Evolutionary conservation across 2,888 invertebrate species (phyloP).

Genomic region (Hirudinaria manillensis): DNA sequence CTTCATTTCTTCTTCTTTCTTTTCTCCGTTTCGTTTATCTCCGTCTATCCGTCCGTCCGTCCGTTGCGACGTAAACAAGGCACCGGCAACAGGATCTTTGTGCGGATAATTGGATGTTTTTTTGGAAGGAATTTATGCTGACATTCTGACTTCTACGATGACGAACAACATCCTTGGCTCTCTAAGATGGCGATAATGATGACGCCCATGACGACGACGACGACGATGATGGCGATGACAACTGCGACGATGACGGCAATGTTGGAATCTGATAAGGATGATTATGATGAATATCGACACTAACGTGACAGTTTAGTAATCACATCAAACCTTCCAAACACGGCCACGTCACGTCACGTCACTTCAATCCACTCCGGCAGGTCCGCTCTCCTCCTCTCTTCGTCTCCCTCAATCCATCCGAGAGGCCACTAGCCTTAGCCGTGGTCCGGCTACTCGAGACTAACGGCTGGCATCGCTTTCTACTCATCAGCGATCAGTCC

Average conservation of each 20-base stretch:
- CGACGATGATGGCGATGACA: too few relatives aligned
- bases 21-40: not conserved
- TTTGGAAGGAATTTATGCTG: too few relatives aligned
- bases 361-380: not conserved
- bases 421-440: not conserved
- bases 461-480: conserved; percentile 29
- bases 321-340: not conserved
- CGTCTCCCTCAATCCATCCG: not conserved
- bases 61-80: not conserved
- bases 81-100: not conserved
- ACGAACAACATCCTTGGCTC: too few relatives aligned
- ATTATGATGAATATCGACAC: not conserved
- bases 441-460: not conserved
- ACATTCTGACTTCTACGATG: too few relatives aligned
- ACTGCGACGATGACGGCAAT: not conserved
- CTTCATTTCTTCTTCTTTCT: conserved; percentile 1
- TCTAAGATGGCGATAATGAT: not conserved
- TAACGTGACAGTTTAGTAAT: not conserved
- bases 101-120: not conserved
- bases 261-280: not conserved
- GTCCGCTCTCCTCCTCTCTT: not conserved
- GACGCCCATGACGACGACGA: too few relatives aligned
- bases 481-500: not conserved
- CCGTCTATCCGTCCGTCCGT: not conserved
- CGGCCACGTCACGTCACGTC: too few relatives aligned